Percentiles rank a stretch among this genome's conserved stretches.
phyloP scores from a whole-genome alignment of 1,140 invertebrate genomes.

The Mylabris phalerata region DNA sequence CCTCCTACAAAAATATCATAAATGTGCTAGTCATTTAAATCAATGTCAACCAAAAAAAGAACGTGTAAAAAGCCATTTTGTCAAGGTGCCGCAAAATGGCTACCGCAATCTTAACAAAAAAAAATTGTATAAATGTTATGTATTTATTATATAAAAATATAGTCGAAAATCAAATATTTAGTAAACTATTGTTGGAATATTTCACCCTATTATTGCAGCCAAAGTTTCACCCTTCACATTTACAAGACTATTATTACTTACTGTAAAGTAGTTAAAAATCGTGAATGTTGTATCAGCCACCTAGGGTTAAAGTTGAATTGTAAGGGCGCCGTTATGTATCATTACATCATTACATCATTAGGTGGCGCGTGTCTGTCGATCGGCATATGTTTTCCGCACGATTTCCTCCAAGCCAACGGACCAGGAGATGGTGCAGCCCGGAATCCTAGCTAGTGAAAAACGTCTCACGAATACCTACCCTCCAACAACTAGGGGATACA shows the following conservation, averaged over 20 bases:
- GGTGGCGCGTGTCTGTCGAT: slow-evolving; percentile 26
- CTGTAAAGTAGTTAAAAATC: not conserved
- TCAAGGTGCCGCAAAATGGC: slow-evolving; percentile 26
- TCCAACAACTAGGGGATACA: not conserved
- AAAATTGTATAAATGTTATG: slow-evolving; percentile 40
- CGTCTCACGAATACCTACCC: too few relatives aligned
- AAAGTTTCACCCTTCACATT: too few relatives aligned
- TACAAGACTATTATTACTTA: too few relatives aligned
- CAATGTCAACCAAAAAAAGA: slow-evolving; percentile 17
- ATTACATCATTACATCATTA: slow-evolving; percentile 33
- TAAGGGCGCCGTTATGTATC: slow-evolving; percentile 16
- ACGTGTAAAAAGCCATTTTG: slow-evolving; percentile 25
- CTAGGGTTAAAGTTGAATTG: not conserved
- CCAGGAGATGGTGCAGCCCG: not conserved
- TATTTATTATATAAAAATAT: slow-evolving; percentile 42
- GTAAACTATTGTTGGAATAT: not conserved
- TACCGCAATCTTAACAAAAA: slow-evolving; percentile 23
- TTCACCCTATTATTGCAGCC: not conserved
- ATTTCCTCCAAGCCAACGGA: slow-evolving; percentile 11
- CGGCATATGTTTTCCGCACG: slow-evolving; percentile 29
- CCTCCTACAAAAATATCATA: slow-evolving; percentile 21
- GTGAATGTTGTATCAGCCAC: not conserved
- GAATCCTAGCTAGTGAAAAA: not conserved
- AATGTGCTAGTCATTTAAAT: slow-evolving; percentile 29
- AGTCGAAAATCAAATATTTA: slow-evolving; percentile 16